Conservation (phyloP, 2,113 vertebrate species). For the Sardina pilchardus region DNA sequence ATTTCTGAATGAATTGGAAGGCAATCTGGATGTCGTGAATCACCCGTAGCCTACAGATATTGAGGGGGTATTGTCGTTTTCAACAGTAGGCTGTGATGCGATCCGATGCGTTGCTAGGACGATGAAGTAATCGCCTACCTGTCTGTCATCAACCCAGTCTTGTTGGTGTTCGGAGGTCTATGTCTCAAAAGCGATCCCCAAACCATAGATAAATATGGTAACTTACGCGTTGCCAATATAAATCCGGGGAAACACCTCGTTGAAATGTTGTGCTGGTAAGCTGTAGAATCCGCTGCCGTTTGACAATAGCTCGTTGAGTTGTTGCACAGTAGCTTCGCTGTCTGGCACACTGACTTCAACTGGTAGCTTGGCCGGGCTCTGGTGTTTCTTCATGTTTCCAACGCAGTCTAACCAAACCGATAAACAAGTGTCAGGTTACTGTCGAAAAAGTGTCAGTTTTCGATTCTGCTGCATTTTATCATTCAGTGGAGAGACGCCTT, state of each 20-base stretch:
- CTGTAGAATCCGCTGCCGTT: conserved; percentile 90
- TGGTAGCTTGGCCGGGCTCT: conserved; percentile 67
- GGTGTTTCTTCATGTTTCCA: conserved; percentile 74
- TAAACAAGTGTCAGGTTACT: conserved; percentile 48
- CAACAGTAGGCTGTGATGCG: not conserved
- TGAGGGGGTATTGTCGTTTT: not conserved
- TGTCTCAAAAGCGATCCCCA: not conserved
- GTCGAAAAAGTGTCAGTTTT: conserved; percentile 32
- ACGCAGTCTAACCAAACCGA: conserved; percentile 30
- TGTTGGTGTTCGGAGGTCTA: not conserved
- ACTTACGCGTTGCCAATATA: conserved; percentile 97
- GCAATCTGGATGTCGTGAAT: not conserved
- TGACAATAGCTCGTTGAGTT: conserved; percentile 89
- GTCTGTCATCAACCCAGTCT: conserved; percentile 31
- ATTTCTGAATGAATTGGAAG: conserved; percentile 12
- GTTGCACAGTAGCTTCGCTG: conserved; percentile 81
- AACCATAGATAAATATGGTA: conserved; percentile 5
- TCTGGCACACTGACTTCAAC: conserved; percentile 72
- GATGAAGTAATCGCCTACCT: conserved; percentile 30
- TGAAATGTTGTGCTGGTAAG: conserved; percentile 90
- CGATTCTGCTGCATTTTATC: conserved; percentile 57
- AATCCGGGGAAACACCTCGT: conserved; percentile 90
- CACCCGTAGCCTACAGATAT: not conserved
- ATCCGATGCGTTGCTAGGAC: not conserved
- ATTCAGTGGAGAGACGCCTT: conserved; percentile 40